Percentiles rank a stretch among this genome's conserved stretches.
Conservation (phyloP, 2,797 vertebrate species). For the Malurus splendens region DNA sequence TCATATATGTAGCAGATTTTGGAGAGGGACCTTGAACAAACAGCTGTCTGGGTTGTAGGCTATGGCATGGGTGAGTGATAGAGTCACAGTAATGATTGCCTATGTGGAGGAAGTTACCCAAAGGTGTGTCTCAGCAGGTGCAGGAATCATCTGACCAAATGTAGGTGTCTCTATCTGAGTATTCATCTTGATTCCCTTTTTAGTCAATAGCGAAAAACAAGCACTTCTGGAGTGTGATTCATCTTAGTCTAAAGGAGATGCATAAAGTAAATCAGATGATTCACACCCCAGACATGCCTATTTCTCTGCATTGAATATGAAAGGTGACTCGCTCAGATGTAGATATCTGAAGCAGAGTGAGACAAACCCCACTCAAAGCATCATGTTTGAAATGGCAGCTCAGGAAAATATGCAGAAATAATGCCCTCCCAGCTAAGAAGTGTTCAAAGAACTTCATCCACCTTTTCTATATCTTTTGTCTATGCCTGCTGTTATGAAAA, state of each 20-base stretch:
- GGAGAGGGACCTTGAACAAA: neutral
- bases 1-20: neutral
- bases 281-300: slow-evolving; percentile 35
- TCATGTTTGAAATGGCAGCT: slow-evolving; percentile 2
- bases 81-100: neutral
- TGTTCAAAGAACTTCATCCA: neutral
- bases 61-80: neutral
- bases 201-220: slow-evolving; percentile 35
- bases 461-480: neutral
- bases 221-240: slow-evolving; percentile 24
- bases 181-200: slow-evolving; percentile 36
- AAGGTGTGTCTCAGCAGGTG: slow-evolving; percentile 13
- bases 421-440: neutral
- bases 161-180: slow-evolving; percentile 6
- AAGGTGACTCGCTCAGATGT: slow-evolving; percentile 25
- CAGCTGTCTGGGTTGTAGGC: neutral
- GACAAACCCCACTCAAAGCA: slow-evolving; percentile 28
- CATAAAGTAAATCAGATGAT: slow-evolving; percentile 46
- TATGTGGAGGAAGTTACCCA: neutral
- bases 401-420: slow-evolving; percentile 8
- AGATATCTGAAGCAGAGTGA: slow-evolving; percentile 23
- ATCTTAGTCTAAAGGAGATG: slow-evolving; percentile 21
- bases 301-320: slow-evolving; percentile 32
- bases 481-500: neutral
- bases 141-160: slow-evolving; percentile 19